A percentile compares a stretch with the other conserved stretches of the same genome.
Conservation (phyloP, 2,888 invertebrate species). For the Clitarchus hookeri region DNA sequence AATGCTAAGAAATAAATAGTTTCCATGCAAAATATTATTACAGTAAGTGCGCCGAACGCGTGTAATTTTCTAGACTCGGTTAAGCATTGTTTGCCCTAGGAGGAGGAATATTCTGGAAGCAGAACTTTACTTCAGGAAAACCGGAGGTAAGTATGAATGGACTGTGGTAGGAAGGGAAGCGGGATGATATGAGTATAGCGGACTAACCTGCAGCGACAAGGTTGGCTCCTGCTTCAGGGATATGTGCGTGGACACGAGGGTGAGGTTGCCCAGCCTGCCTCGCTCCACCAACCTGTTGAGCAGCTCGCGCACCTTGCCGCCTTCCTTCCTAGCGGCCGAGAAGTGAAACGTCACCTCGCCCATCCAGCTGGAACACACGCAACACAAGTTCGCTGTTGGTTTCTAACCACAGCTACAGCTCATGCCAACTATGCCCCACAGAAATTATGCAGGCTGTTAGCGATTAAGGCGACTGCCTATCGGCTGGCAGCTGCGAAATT, state of each 20-base stretch:
- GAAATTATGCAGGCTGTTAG: too few relatives aligned
- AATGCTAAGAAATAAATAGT: too few relatives aligned
- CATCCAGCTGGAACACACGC: conserved; percentile 43
- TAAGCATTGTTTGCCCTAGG: too few relatives aligned
- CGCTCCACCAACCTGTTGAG: conserved; percentile 64
- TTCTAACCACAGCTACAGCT: too few relatives aligned
- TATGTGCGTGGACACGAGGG: conserved; percentile 67
- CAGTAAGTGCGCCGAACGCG: too few relatives aligned
- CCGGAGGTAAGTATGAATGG: neutral
- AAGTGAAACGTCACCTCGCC: conserved; percentile 55
- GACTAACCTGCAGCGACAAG: conserved; percentile 68
- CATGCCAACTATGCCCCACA: too few relatives aligned
- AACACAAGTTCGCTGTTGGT: neutral
- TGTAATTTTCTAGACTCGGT: too few relatives aligned
- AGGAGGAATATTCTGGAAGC: neutral
- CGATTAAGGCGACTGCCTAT: too few relatives aligned
- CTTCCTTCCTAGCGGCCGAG: conserved; percentile 58
- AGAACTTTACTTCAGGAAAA: neutral
- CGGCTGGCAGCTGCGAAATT: too few relatives aligned
- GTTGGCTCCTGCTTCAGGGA: conserved; percentile 74
- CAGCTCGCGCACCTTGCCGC: conserved; percentile 59
- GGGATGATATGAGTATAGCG: neutral
- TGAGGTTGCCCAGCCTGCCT: conserved; percentile 64
- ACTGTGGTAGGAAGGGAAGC: too few relatives aligned
- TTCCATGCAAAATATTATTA: too few relatives aligned